Conservation (phyloP, 1,140 invertebrate genomes). For the Caerostris darwini region DNA sequence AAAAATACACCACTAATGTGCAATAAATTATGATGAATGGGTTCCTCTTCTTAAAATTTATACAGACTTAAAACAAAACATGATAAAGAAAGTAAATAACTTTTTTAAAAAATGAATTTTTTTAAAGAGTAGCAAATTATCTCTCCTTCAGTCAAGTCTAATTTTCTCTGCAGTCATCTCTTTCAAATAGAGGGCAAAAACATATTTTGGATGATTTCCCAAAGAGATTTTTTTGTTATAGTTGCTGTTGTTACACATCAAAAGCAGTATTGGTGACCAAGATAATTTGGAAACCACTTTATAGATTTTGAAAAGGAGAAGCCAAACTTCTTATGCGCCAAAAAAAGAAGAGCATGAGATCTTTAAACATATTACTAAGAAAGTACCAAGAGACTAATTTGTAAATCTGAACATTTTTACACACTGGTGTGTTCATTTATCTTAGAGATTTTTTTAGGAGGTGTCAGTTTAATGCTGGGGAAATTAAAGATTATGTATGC, state of each 20-base stretch:
- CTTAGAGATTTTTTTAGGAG: not conserved
- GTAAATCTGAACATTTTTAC: not conserved
- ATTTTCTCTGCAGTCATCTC: not conserved
- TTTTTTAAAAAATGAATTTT: too few species aligned
- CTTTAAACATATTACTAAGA: not conserved
- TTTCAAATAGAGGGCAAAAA: not conserved
- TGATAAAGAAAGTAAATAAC: too few species aligned
- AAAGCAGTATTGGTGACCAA: not conserved
- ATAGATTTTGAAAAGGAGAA: not conserved
- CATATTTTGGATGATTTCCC: not conserved
- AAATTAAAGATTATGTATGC: not conserved
- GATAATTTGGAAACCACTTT: not conserved
- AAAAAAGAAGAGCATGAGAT: not conserved
- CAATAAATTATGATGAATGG: not conserved
- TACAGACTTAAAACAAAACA: too few species aligned
- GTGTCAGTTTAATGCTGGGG: not conserved
- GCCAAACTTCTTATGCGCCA: not conserved
- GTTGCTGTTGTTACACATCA: not conserved
- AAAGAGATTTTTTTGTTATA: not conserved
- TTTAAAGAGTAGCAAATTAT: too few species aligned
- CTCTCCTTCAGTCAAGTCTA: not conserved
- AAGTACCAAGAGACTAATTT: not conserved
- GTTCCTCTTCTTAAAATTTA: not conserved
- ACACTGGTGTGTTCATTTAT: not conserved
- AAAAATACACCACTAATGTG: too few species aligned